A percentile compares a stretch with the other conserved stretches of the same genome.
Conservation (phyloP, 2,113 vertebrate species). For the Pandion haliaetus region DNA sequence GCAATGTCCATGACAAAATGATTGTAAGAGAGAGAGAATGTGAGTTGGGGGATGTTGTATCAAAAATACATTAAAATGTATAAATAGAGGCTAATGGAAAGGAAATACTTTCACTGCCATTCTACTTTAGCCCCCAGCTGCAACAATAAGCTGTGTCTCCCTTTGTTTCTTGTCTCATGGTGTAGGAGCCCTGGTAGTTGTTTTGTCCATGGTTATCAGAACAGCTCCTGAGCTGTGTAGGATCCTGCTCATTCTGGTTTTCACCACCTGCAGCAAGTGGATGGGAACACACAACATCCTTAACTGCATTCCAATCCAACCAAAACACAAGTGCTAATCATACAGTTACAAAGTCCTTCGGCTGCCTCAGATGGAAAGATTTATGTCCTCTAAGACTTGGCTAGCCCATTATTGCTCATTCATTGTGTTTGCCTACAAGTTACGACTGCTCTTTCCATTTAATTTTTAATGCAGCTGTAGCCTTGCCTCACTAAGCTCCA, state of each 20-base stretch:
- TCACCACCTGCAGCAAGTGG: slow-evolving; percentile 42
- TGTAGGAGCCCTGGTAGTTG: neutral
- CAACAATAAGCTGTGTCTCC: neutral
- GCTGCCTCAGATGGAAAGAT: slow-evolving; percentile 39
- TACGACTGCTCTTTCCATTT: slow-evolving; percentile 40
- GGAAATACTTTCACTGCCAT: neutral
- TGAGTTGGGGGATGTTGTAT: neutral
- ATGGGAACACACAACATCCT: slow-evolving; percentile 22
- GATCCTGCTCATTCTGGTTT: slow-evolving; percentile 39
- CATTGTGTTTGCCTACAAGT: slow-evolving; percentile 56
- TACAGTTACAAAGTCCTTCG: slow-evolving; percentile 35
- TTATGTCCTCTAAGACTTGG: slow-evolving; percentile 37
- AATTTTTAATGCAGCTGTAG: slow-evolving; percentile 25
- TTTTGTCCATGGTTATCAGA: neutral
- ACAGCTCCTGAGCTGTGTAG: neutral
- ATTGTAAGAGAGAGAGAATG: neutral
- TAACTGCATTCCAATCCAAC: slow-evolving; percentile 46
- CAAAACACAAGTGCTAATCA: slow-evolving; percentile 29
- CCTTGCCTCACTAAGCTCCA: neutral
- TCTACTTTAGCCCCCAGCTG: neutral
- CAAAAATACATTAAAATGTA: neutral
- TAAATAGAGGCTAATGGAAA: neutral
- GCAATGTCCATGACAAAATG: neutral
- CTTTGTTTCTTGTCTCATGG: neutral
- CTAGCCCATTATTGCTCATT: slow-evolving; percentile 17